Evolutionary conservation across 2,888 invertebrate species (phyloP), one percentile per base, ranked within the genome.

Genomic region (Tenthredo livida): DNA sequence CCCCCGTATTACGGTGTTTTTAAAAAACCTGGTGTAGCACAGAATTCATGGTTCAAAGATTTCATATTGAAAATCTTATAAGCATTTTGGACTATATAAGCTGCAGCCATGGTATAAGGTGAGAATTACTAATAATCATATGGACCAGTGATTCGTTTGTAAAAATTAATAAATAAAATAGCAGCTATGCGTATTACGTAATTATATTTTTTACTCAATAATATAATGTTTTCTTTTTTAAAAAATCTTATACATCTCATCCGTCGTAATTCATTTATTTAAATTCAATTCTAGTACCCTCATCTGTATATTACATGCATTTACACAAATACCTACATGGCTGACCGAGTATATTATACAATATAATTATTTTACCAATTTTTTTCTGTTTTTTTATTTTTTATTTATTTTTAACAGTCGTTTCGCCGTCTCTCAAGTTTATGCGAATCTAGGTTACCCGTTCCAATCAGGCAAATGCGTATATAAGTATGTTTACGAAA

Each of bases 161-260:
- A 73, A 25, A 73, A 43, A 73, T 73, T 73, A 73, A 73, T 73
- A 73, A 73, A 73, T 73, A 73, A 73, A 73, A 43, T 73, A 73
- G 7, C 33, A 21, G 4, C 21, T 72, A n/a, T 17, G 33, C 17
- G 37, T 72, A 40, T 40, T 6, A 72, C 33, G 21, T 21, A 29
- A 72, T 33, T 33, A 33, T 33, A 33, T 33, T 72, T 3, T 40
- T n/a, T 25, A 72, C 25, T 43, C 4, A 43, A n/a, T 21, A 25
- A 43, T 43, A 43, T 67, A 15, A 67, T 67, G 10, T 29, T 15
- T 67, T 15, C 29, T 72, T 43, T 2, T 33, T 33, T 9, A 58
- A 58, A 58, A 58, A 61, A 10, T 25, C 61, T 61, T 25, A 61
- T 7, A 61, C 21, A 25, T 61, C 9, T 61, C 25, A 21, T 61